phyloP scores from a whole-genome alignment of 2,888 invertebrate species.

The Acholoe squamosa region DNA sequence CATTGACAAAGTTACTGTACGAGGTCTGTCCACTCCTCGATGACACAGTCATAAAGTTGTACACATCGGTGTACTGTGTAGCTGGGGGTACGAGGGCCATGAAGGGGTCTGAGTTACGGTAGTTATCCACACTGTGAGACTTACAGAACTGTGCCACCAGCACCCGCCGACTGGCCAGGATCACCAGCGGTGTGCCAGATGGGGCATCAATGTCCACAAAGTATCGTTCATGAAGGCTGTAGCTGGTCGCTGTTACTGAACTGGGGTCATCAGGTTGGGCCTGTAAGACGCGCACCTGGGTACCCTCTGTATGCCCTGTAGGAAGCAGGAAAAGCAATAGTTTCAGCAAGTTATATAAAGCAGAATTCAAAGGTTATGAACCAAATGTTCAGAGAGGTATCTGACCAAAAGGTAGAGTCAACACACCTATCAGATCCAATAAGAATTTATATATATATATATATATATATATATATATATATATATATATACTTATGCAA shows the following conservation, averaged over 20 bases:
- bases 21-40: constrained; percentile 61
- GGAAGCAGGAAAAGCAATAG: neutral
- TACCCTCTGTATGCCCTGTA: constrained; percentile 6
- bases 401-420: too few species aligned
- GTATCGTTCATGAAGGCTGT: constrained; percentile 58
- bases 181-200: constrained; percentile 56
- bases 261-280: neutral
- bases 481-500: neutral
- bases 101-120: constrained; percentile 75
- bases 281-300: constrained; percentile 37
- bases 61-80: constrained; percentile 72
- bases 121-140: constrained; percentile 70
- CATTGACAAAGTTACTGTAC: constrained; percentile 65
- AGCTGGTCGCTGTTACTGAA: neutral
- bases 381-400: too few species aligned
- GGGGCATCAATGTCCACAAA: constrained; percentile 67
- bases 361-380: neutral
- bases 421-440: neutral
- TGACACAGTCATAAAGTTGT: constrained; percentile 73
- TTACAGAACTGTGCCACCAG: constrained; percentile 73
- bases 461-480: neutral
- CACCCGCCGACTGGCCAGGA: constrained; percentile 70
- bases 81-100: constrained; percentile 74
- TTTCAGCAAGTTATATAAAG: too few species aligned
- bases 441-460: neutral